Base-by-base conservation (phyloP, 2,797 vertebrate species). In the Holocentrus rufus region DNA sequence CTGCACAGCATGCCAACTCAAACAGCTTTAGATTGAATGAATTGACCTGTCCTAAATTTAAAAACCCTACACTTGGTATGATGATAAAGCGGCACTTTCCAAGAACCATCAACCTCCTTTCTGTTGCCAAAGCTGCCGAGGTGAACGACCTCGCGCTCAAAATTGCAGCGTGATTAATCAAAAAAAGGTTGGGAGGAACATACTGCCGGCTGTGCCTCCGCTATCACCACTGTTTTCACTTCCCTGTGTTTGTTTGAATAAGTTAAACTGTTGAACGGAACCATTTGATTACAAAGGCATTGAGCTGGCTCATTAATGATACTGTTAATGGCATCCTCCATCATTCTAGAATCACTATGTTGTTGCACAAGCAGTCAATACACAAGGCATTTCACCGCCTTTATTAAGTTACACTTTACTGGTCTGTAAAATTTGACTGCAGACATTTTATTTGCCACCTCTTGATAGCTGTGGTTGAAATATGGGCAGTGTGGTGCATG, bases 361-460 rank as follows among this genome's bases (percentile, higher is more conserved):
- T 87, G 90, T 87, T 86, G 76, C 83, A 75, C 84, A 77, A 78
- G 79, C 83, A 80, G 85, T 87, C 89, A 75, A 87, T 89, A 84
- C 82, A 55, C 64, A 31, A 27, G 49, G 50, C 84, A 64, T 84
- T 85, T 75, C 81, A 69, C 66, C 18, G 65, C 86, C 82, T 87
- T 91, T 90, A 90, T 92, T 87, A 90, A 88, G 85, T 89, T 90
- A 89, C 90, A 89, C 88, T 92, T 92, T 91, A 92, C 85, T 88
- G 90, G 82, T 85, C 88, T 91, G 92, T 92, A 90, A 92, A 92
- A 92, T 90, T 84, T 89, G 86, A 92, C 86, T 91, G 90, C 84
- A 80, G 87, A 85, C 86, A 44, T 89, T 92, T 92, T 90, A 91
- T 91, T 90, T 90, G 89, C 67, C 88, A 84, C 80, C 79, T 86